These are phyloP conservation scores for Patella ulyssiponensis DNA, from an alignment of 2,888 invertebrate genomes.

Conservation along the genomic window DNA sequence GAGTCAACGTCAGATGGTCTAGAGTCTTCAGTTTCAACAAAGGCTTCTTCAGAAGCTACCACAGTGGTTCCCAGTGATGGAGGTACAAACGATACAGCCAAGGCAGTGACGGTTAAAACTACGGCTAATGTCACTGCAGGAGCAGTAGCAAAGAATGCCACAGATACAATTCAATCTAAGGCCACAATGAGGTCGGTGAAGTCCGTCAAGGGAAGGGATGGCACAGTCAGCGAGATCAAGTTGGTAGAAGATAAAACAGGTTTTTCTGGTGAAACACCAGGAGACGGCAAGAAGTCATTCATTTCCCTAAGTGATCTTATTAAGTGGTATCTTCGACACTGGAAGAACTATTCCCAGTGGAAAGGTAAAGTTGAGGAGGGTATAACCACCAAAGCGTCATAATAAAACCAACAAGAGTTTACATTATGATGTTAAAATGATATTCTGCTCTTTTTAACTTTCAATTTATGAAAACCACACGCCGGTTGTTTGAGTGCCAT, in stretches of 20 bases:
- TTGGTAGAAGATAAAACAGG: neutral
- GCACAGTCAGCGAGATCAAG: neutral
- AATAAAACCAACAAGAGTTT: too few relatives aligned
- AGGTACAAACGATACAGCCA: neutral
- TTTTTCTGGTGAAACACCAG: slow-evolving; percentile 11
- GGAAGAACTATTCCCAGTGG: slow-evolving; percentile 34
- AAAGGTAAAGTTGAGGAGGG: neutral
- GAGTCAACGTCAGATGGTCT: neutral
- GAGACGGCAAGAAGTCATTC: slow-evolving; percentile 28
- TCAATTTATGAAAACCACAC: too few relatives aligned
- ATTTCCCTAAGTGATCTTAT: slow-evolving; percentile 37
- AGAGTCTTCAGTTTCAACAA: neutral
- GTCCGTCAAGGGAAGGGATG: neutral
- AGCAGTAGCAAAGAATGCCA: neutral
- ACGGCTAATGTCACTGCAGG: neutral
- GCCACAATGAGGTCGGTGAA: neutral
- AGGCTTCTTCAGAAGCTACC: neutral
- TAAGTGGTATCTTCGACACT: slow-evolving; percentile 38
- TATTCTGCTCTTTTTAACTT: too few relatives aligned
- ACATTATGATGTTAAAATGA: too few relatives aligned
- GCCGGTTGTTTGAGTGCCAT: too few relatives aligned
- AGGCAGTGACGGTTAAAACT: neutral
- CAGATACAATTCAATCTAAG: neutral
- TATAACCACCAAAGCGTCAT: too few relatives aligned
- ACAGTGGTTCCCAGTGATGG: neutral